Percentiles rank a stretch among this genome's conserved stretches.
phyloP scores from a whole-genome alignment of 2,888 invertebrate genomes.

The Lysandra coridon region DNA sequence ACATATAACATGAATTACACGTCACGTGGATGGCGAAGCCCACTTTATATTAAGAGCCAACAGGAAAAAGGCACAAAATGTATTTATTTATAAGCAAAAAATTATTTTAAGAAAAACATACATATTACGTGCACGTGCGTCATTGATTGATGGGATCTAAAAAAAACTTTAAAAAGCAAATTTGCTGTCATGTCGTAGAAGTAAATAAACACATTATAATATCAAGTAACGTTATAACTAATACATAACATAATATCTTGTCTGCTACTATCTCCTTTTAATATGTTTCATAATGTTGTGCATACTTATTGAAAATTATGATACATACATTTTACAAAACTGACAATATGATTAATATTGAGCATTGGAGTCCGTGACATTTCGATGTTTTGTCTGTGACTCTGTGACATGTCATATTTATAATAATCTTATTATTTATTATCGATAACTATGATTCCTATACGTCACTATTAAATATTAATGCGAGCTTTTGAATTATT shows the following conservation, averaged over 20 bases:
- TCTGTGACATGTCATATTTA: constrained; percentile 22
- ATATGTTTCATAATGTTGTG: not conserved
- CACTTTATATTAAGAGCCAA: not conserved
- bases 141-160: not conserved
- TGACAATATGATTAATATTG: not conserved
- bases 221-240: not conserved
- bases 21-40: not conserved
- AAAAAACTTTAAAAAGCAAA: not conserved
- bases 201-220: constrained; percentile 5
- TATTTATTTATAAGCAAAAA: not conserved
- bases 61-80: not conserved
- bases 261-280: not conserved
- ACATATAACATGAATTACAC: not conserved
- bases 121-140: not conserved
- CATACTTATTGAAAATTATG: constrained; percentile 7
- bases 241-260: not conserved
- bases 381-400: constrained; percentile 1
- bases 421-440: constrained; percentile 20
- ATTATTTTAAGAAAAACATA: not conserved
- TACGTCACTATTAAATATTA: constrained; percentile 21
- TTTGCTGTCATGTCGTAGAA: not conserved
- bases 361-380: constrained; percentile 3
- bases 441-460: constrained; percentile 24
- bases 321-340: not conserved
- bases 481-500: constrained; percentile 38